Evolutionary conservation across 2,797 vertebrate species (phyloP), one percentile per base, ranked within the genome.

Genomic region (Enteromius afrohamiltoni): DNA sequence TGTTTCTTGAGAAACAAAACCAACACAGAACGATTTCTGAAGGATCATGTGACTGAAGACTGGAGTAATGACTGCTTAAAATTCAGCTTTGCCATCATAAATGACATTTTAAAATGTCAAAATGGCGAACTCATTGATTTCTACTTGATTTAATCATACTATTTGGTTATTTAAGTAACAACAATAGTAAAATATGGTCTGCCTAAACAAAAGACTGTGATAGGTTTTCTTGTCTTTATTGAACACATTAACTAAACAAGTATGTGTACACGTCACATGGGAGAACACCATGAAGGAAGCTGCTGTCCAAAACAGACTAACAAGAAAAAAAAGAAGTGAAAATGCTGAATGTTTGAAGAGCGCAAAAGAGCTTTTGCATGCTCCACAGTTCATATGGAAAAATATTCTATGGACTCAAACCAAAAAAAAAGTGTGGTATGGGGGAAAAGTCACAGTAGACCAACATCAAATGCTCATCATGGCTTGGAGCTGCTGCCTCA

Each of bases 381-480:
- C 9, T 21, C 29, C 71, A 45, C 11, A 45, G 13, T 1, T 13
- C 40, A 37, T 4, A 4, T 34, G 49, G 11, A 75, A 75, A 75
- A 53, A 55, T 34, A n/a, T 75, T 75, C 5, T 14, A 31, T 55
- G 19, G 49, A 37, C 29, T 37, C 4, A 74, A 74, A 55, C 49
- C 49, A 74, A 55, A 34, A 67, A 34, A 67, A 34, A 34, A 34
- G 4, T 37, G 17, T 53, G 31, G 4, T 14, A 26, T 17, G 7
- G 47, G 16, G 47, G 47, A 71, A 21, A 45, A 26, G 13, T 21
- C 21, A 40, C 49, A 58, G 13, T 3, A 76, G 53, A 31, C 19
- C 19, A 76, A 76, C 53, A 26, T 42, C n/a, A 42, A 55, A 40
- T 60, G 34, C 14, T 76, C 71, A 71, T 74, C 26, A 40, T 55